Conservation (phyloP, 2,797 vertebrate species). For the Naso thynnoides region DNA sequence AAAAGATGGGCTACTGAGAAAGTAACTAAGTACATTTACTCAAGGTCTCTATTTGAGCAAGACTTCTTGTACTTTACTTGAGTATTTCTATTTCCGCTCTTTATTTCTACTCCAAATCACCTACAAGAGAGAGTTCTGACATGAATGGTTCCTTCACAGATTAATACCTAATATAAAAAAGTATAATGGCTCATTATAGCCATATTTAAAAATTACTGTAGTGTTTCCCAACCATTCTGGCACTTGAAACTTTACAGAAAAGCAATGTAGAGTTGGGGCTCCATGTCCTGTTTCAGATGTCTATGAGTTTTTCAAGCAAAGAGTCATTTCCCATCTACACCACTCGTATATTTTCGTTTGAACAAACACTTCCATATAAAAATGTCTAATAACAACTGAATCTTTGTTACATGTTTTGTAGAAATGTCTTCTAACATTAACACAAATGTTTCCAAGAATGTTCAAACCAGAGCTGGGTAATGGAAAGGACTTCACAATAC, state of each 20-base stretch:
- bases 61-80: not conserved
- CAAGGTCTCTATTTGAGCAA: not conserved
- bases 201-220: not conserved
- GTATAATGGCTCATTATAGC: not conserved
- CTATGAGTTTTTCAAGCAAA: not conserved
- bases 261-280: no score
- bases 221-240: not conserved
- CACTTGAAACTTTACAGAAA: not conserved
- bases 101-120: not conserved
- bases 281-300: not conserved
- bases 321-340: no score
- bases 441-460: no score
- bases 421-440: no score
- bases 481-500: no score
- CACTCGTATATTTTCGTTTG: no score
- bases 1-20: constrained; percentile 3
- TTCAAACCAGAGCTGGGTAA: no score
- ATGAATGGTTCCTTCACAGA: not conserved
- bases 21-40: not conserved
- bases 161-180: not conserved
- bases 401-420: no score
- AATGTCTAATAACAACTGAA: no score
- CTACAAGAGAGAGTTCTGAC: not conserved
- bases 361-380: no score
- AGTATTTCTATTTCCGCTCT: not conserved